Evolutionary conservation across 2,797 vertebrate species (phyloP), one percentile per base, ranked within the genome.

Genomic region (Enteromius thamalakanensis): DNA sequence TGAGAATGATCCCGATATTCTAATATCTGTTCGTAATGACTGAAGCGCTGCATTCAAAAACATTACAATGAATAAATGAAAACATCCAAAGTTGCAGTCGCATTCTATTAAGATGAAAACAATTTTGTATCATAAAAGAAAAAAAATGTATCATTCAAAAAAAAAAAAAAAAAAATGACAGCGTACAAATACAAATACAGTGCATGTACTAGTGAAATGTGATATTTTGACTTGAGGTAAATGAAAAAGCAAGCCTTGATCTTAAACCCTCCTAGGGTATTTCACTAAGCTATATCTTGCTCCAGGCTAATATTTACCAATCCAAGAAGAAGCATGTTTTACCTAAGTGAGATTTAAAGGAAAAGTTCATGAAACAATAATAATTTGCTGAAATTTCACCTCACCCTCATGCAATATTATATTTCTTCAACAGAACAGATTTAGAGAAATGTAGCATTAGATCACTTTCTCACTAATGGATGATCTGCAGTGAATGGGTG

Each of bases 111-210:
- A 7, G 10, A 72, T 6, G 34, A 62, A 72, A n/a, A 72, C 40
- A 26, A 81, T 29, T 15, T n/a, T 6, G 40, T 49, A 71, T 69
- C n/a, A 34, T 15, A 34, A 14, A 15, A 8, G 88, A 47, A 89
- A 37, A 34, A 34, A 77, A 26, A 40, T 65, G 34, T 6, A 55
- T 69, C n/a, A 34, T 15, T 62, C 55, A 84, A 88, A 58, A 1
- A 23, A 34, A 34, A 14, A 15, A 14, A 15, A 47, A 89, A 37
- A 34, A 34, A 77, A 26, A 40, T 65, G 34, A 78, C 49, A 79
- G 42, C 32, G 14, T 29, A 17, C 60, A 64, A 58, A 58, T 26
- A 42, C 55, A 77, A 47, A 53, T 76, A 51, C 71, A 82, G 80
- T 65, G 71, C n/a, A 65, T 2, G 47, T 7, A 65, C 47, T 53